Evolutionary conservation across 2,888 invertebrate species (phyloP).

Genomic region (Drosophila anomelani): DNA sequence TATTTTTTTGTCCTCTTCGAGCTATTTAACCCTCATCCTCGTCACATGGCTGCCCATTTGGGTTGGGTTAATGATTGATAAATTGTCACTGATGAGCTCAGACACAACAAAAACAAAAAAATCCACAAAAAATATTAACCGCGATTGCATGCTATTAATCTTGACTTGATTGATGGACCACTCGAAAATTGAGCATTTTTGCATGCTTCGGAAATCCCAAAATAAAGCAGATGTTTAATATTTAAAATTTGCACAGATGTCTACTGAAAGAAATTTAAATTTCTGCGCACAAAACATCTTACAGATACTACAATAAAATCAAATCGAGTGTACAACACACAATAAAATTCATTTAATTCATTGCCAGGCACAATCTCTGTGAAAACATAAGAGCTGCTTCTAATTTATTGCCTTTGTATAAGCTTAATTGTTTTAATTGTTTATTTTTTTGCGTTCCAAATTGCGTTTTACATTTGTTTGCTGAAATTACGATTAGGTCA

Average conservation of each 20-base stretch:
- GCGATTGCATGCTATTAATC: conserved; percentile 44
- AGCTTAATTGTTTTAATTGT: conserved; percentile 18
- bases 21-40: conserved; percentile 22
- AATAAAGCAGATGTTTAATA: conserved; percentile 17
- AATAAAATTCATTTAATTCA: conserved; percentile 20
- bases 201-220: not conserved
- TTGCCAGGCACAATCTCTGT: conserved; percentile 18
- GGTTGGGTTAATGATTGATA: conserved; percentile 48
- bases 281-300: not conserved
- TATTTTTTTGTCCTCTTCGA: conserved; percentile 24
- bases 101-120: conserved; percentile 3
- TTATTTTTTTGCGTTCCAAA: not conserved
- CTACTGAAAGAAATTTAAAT: not conserved
- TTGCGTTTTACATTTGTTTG: conserved; percentile 33
- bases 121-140: conserved; percentile 4
- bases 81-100: conserved; percentile 39
- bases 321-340: not conserved
- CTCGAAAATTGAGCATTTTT: not conserved
- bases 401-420: conserved; percentile 32
- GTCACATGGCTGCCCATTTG: conserved; percentile 40
- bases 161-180: conserved; percentile 42
- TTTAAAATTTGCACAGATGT: conserved; percentile 28
- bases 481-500: conserved; percentile 32
- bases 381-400: conserved; percentile 18
- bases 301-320: conserved; percentile 13